Base-by-base conservation (phyloP, 2,113 vertebrate genomes). In the Gnathonemus longibarbis region DNA sequence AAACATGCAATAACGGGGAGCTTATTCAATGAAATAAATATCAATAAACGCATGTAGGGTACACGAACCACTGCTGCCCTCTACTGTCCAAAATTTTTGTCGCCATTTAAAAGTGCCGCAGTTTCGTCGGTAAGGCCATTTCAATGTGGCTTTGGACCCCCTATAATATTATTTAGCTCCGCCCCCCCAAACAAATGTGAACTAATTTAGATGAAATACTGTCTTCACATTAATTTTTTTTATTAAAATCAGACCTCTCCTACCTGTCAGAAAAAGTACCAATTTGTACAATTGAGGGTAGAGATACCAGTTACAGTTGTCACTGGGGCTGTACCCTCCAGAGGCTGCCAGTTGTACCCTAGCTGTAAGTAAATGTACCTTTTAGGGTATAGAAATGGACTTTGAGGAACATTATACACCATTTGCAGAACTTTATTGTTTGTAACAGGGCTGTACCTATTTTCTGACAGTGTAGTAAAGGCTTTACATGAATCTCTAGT, bases 1-100 rank as follows among this genome's bases (percentile, higher is more conserved):
- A 74, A 24, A 10, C 70, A 77, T 31, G 70, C 13, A 39, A 74
- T 74, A 74, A 74, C 31, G 13, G 13, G 13, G 11, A 17, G 31
- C 31, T 39, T 77, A 77, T 77, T 77, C 31, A 35, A 39, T 77
- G 13, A 17, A 77, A 77, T 35, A 31, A 15, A 77, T 39, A 35
- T 77, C 11, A 77, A 77, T 35, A 17, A 39, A 39, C 31, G 31
- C 31, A 35, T 15, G 27, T 15, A 35, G 31, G 70, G 31, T 35
- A 74, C 27, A 35, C 1, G 70, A 77, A 39, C 31, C 70, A 17
- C 70, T 84, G 83, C 58, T 85, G 90, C 90, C 89, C 87, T 90
- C 89, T 46, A 84, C 89, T 48, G 90, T 84, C 48, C 13, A 39
- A 52, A 50, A 27, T 24, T n/a, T 62, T n/a, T 62, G 58, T n/a